Base-by-base conservation (phyloP, 1,140 invertebrate genomes). In the Heliconius hermathena region DNA sequence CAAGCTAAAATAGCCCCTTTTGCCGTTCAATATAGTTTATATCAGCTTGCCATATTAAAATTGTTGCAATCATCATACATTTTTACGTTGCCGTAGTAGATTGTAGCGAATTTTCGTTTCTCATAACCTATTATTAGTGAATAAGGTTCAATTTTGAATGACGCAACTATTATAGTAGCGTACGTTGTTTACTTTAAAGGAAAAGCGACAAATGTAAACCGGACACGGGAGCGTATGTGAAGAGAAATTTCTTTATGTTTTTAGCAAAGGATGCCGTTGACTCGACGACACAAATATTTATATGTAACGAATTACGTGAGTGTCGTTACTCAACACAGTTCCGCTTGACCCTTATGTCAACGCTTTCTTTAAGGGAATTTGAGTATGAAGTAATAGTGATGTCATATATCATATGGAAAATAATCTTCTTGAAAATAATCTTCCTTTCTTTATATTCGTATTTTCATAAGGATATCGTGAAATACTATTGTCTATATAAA, bases 171-270 rank as follows among this genome's bases (percentile, higher is more conserved):
- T 70, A 38, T 66, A 66, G 60, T 66, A 66, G 26, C 60, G 60
- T 66, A 66, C 60, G 71, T 81, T 84, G 81, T 87, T 81, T 85
- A 83, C 81, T 89, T 88, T 88, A 89, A 91, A 93, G 88, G 90
- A 92, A 93, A 93, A 91, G 86, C 88, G 79, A 83, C 81, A 85
- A 87, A 90, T 90, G 87, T 88, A 84, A 93, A 90, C 90, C 91
- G 92, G 91, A 93, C 87, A 83, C 87, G 86, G 87, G 90, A 88
- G 85, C 80, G 79, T 83, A 83, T 89, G 88, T 85, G 87, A 89
- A 89, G 90, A 89, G 88, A 93, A 92, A 91, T 88, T 90, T 89
- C 85, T 90, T 89, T 85, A 83, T 84, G 81, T 85, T 85, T 80
- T 88, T 87, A 81, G 84, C 85, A 88, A 91, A 93, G 91, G 91